These are phyloP conservation scores for Ia io DNA, from an alignment of 2,113 vertebrate species.

Conservation along the genomic window DNA sequence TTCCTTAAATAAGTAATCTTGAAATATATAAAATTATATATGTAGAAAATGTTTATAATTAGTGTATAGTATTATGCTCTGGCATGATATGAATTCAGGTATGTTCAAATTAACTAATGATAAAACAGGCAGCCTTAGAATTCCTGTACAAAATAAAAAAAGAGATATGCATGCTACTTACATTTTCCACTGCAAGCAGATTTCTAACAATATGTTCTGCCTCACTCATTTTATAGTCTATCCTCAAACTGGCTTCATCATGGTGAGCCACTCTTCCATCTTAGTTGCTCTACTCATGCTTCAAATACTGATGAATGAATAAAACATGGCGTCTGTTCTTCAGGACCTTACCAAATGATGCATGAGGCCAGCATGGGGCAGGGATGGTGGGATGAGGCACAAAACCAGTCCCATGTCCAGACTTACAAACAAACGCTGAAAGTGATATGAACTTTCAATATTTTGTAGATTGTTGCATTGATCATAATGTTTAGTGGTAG, in stretches of 20 bases:
- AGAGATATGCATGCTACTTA: neutral
- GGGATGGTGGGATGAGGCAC: neutral
- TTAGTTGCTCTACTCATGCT: neutral
- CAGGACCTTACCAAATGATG: neutral
- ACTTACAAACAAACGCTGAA: neutral
- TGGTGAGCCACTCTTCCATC: neutral
- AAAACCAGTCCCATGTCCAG: neutral
- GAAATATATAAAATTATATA: neutral
- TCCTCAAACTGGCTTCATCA: neutral
- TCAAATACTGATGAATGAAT: neutral
- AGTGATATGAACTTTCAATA: neutral
- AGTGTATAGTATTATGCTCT: neutral
- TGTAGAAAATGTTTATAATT: neutral
- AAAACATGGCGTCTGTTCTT: neutral
- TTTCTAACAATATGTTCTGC: neutral
- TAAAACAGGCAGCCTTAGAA: neutral
- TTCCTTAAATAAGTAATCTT: neutral
- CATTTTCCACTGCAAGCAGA: neutral
- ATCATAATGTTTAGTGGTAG: neutral
- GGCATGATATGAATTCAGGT: neutral
- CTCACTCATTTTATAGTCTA: neutral
- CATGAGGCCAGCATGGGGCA: neutral
- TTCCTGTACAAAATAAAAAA: neutral
- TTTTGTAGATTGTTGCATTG: neutral
- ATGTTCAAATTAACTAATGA: neutral